Evolutionary conservation across 2,797 vertebrate genomes (phyloP).

Genomic region (Paguma larvata): DNA sequence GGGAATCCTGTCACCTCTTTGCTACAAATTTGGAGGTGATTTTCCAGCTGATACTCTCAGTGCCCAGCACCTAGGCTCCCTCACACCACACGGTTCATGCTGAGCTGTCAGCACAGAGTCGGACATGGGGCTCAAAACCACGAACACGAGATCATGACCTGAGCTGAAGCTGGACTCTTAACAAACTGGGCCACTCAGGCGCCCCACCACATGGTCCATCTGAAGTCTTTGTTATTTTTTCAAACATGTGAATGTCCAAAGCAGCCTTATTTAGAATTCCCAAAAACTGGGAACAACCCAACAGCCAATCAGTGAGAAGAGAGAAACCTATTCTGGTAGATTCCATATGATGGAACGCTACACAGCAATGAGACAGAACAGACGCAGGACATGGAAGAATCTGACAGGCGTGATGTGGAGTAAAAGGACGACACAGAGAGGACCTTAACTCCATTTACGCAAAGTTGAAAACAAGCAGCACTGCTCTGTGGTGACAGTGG

Average conservation of each 20-base stretch:
- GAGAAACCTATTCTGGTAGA: background rate
- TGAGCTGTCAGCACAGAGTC: no score
- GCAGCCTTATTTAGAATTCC: conserved; percentile 33
- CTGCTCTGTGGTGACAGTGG: background rate
- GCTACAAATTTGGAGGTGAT: background rate
- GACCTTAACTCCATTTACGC: background rate
- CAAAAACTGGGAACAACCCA: background rate
- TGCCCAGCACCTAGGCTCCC: background rate
- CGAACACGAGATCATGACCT: no score
- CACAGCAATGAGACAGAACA: fast-evolving
- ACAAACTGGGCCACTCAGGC: no score
- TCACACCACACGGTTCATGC: background rate
- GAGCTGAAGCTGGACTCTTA: no score
- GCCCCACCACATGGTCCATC: background rate
- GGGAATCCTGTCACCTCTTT: background rate
- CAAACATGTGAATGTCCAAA: background rate
- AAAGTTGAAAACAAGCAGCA: background rate
- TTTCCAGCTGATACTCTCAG: background rate
- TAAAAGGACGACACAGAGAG: background rate
- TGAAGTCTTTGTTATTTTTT: background rate
- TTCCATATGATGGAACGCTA: background rate
- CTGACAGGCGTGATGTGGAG: fast-evolving
- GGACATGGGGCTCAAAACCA: no score
- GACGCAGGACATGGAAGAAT: fast-evolving
- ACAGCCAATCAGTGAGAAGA: background rate